Conservation (phyloP, 2,113 vertebrate species). For the Clupea harengus region DNA sequence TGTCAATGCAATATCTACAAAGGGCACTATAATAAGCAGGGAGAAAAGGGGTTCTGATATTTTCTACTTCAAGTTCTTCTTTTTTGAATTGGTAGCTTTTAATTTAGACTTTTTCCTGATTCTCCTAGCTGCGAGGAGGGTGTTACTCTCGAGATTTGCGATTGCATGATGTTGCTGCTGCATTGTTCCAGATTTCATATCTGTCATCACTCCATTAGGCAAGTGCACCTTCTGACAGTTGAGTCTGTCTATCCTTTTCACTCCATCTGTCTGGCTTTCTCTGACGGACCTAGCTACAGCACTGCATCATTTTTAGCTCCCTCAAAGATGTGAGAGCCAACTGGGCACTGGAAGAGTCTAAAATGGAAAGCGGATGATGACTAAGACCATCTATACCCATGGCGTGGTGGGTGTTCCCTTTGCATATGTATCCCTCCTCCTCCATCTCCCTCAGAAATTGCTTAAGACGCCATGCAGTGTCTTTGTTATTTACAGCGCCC, state of each 20-base stretch:
- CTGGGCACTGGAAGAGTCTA: neutral
- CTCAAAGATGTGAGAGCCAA: neutral
- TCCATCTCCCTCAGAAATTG: neutral
- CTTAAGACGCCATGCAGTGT: neutral
- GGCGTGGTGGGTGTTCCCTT: slow-evolving; percentile 1
- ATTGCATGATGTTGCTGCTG: slow-evolving; percentile 14
- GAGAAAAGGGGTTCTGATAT: neutral
- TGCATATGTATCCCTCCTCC: slow-evolving; percentile 5
- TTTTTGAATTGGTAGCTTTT: neutral
- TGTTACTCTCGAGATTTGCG: neutral
- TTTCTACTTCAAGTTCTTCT: neutral
- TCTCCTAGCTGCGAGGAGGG: neutral
- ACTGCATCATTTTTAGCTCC: neutral
- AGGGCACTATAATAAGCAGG: neutral
- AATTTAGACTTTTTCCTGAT: slow-evolving; percentile 2
- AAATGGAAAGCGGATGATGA: slow-evolving; percentile 7
- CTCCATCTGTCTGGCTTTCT: neutral
- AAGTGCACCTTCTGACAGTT: neutral
- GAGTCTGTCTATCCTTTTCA: neutral
- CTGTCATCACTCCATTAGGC: neutral
- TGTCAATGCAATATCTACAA: slow-evolving; percentile 5
- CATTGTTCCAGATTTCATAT: neutral
- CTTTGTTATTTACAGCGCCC: neutral
- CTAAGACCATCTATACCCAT: neutral
- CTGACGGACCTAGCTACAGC: neutral